Percentiles rank a stretch among this genome's conserved stretches.
Conservation (phyloP, 2,888 invertebrate species). For the Tillus elongatus region DNA sequence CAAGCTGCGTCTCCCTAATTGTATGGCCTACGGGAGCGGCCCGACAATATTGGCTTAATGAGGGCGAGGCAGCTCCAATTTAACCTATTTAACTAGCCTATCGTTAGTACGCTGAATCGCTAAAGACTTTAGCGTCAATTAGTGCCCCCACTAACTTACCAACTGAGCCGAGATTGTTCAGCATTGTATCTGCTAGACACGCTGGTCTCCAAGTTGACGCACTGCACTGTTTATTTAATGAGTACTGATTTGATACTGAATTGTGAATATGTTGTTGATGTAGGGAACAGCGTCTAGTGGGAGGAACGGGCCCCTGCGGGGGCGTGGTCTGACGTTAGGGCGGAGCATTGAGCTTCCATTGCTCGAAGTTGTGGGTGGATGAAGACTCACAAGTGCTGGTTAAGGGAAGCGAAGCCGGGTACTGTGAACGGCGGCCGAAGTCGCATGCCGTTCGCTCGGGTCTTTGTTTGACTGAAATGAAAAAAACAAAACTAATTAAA, state of each 20-base stretch:
- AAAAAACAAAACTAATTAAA: too few relatives aligned
- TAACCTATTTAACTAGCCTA: slow-evolving; percentile 44
- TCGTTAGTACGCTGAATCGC: slow-evolving; percentile 42
- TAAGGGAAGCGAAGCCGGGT: neutral
- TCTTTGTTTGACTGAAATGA: too few relatives aligned
- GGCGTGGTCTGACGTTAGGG: slow-evolving; percentile 29
- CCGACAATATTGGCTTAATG: slow-evolving; percentile 42
- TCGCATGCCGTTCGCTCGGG: too few relatives aligned
- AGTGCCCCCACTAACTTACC: slow-evolving; percentile 43
- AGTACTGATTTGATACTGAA: slow-evolving; percentile 46
- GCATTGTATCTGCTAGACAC: slow-evolving; percentile 30
- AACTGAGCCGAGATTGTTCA: slow-evolving; percentile 42
- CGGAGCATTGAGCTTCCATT: slow-evolving; percentile 28
- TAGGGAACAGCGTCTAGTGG: slow-evolving; percentile 33
- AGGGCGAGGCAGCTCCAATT: slow-evolving; percentile 44
- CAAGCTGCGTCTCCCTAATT: slow-evolving; percentile 35
- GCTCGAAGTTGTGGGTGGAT: slow-evolving; percentile 15
- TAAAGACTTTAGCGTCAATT: slow-evolving; percentile 44
- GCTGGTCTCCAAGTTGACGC: slow-evolving; percentile 28
- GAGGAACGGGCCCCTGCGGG: slow-evolving; percentile 34
- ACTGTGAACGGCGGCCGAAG: slow-evolving; percentile 11
- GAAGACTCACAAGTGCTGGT: neutral
- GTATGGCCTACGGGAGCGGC: slow-evolving; percentile 41
- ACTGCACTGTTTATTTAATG: slow-evolving; percentile 46
- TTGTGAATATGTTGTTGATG: slow-evolving; percentile 42